Evolutionary conservation across 2,113 vertebrate genomes (phyloP).

Genomic region (Spizaetus ornatus): DNA sequence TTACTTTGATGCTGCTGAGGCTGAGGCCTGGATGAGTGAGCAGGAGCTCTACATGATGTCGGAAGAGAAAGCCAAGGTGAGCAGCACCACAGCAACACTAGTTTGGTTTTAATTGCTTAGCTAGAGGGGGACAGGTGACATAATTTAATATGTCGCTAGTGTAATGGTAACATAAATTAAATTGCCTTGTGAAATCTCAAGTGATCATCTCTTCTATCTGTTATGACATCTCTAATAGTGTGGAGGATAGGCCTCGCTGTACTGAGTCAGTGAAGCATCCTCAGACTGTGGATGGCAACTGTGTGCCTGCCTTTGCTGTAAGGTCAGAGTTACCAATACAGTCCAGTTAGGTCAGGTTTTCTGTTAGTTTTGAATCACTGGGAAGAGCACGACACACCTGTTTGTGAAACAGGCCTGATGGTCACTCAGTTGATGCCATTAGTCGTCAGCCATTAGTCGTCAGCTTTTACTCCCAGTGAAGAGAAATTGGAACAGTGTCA

Average conservation of each 20-base stretch:
- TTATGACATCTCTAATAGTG: neutral
- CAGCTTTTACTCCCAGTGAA: neutral
- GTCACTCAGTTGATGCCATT: neutral
- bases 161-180: neutral
- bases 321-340: neutral
- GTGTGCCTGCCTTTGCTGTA: neutral
- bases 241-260: neutral
- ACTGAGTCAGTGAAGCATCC: neutral
- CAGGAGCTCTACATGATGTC: conserved; percentile 99
- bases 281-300: neutral
- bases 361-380: neutral
- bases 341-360: neutral
- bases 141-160: neutral
- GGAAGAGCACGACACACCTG: neutral
- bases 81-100: neutral
- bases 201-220: neutral
- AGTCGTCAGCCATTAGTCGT: neutral
- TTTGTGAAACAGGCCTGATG: neutral
- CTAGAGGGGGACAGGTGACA: neutral
- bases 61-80: conserved; percentile 97
- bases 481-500: neutral
- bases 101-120: neutral
- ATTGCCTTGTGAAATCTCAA: neutral
- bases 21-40: conserved; percentile 98
- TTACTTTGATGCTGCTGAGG: conserved; percentile 94